Evolutionary conservation across 2,113 vertebrate species (phyloP).

Genomic region (Mesembrinibis cayennensis): DNA sequence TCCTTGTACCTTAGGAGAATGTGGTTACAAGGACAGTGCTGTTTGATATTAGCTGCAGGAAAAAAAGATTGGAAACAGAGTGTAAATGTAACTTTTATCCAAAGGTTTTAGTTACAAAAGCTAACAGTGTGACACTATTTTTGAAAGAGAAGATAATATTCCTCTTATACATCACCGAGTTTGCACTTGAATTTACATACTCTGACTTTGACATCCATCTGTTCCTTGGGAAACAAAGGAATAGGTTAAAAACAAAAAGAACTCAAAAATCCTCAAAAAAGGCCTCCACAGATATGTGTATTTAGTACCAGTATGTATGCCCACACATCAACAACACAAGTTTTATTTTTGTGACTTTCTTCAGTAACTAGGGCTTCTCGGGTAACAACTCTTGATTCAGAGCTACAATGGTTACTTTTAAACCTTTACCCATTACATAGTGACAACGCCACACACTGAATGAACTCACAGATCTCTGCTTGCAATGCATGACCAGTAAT

Average conservation of each 20-base stretch:
- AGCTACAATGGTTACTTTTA: neutral
- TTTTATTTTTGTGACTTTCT: neutral
- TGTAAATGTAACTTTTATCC: neutral
- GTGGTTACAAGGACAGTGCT: slow-evolving; percentile 2
- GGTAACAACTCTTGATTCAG: neutral
- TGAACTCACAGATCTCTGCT: neutral
- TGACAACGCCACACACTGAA: neutral
- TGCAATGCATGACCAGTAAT: neutral
- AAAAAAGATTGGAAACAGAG: slow-evolving; percentile 11
- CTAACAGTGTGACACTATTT: neutral
- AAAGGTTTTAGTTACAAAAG: neutral
- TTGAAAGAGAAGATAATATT: neutral
- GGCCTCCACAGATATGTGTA: rapidly evolving
- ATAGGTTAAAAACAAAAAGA: neutral
- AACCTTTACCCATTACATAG: neutral
- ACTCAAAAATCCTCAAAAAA: neutral
- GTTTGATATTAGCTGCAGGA: slow-evolving; percentile 11
- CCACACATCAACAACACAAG: neutral
- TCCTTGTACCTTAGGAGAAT: slow-evolving; percentile 16
- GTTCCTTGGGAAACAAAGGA: neutral
- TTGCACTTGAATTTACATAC: neutral
- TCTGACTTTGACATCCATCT: neutral
- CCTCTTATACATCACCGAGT: neutral
- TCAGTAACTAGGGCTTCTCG: neutral
- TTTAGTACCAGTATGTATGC: neutral